Evolutionary conservation across 2,113 vertebrate species (phyloP).

Genomic region (Falcunculus frontatus): DNA sequence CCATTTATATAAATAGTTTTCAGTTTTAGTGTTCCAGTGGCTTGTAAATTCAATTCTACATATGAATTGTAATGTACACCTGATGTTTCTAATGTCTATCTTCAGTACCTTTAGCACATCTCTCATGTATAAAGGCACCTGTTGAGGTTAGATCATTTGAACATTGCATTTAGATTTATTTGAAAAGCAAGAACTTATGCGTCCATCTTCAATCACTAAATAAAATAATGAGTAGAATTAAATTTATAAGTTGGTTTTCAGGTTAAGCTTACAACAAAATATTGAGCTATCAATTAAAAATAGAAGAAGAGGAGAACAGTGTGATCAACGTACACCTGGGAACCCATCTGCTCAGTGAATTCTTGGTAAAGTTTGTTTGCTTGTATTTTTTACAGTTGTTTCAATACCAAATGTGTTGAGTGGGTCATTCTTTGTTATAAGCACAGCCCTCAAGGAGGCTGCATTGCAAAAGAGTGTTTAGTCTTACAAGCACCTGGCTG

Average conservation of each 20-base stretch:
- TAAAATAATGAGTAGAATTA: not conserved
- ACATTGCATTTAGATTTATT: not conserved
- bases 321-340: not conserved
- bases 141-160: not conserved
- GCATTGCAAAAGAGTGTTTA: not conserved
- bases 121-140: not conserved
- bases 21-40: not conserved
- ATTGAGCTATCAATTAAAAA: not conserved
- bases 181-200: not conserved
- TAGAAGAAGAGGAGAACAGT: not conserved
- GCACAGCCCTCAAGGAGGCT: not conserved
- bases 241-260: not conserved
- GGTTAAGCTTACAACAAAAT: not conserved
- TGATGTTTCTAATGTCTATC: not conserved
- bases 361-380: not conserved
- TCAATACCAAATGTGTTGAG: not conserved
- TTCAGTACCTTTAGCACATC: not conserved
- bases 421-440: not conserved
- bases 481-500: not conserved
- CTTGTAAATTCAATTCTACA: not conserved
- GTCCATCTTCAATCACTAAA: not conserved
- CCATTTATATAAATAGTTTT: not conserved
- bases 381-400: not conserved
- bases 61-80: not conserved
- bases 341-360: not conserved